phyloP scores from a whole-genome alignment of 2,888 invertebrate species.

The Heteropelma amictum region DNA sequence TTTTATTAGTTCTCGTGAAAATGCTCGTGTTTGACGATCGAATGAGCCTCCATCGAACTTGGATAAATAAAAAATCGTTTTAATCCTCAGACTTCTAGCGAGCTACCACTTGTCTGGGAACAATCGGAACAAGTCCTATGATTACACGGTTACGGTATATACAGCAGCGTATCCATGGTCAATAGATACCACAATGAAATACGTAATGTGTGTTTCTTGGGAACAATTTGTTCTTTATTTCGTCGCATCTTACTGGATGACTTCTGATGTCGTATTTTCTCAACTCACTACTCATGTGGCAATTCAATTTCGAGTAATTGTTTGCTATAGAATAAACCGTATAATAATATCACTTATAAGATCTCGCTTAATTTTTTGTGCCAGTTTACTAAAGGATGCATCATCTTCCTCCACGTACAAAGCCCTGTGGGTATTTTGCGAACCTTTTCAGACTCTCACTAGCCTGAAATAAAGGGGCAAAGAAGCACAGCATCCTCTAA shows the following conservation, averaged over 20 bases:
- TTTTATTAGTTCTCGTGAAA: too few species aligned
- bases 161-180: neutral
- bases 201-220: neutral
- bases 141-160: conserved; percentile 16
- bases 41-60: neutral
- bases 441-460: too few species aligned
- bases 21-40: too few species aligned
- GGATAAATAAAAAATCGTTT: neutral
- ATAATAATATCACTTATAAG: neutral
- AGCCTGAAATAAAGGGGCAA: too few species aligned
- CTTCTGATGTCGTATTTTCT: conserved; percentile 21
- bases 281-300: conserved; percentile 13
- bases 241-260: conserved; percentile 11
- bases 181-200: neutral
- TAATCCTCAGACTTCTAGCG: neutral
- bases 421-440: too few species aligned
- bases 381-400: too few species aligned
- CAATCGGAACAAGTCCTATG: conserved; percentile 1
- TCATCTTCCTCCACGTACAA: too few species aligned
- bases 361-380: too few species aligned
- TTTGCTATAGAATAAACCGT: neutral
- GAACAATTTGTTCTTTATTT: conserved; percentile 4
- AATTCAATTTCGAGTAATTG: conserved; percentile 24
- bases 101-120: neutral
- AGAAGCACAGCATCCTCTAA: too few species aligned